Conservation (phyloP, 2,888 invertebrate species). For the Xestoiulus laeticollis region DNA sequence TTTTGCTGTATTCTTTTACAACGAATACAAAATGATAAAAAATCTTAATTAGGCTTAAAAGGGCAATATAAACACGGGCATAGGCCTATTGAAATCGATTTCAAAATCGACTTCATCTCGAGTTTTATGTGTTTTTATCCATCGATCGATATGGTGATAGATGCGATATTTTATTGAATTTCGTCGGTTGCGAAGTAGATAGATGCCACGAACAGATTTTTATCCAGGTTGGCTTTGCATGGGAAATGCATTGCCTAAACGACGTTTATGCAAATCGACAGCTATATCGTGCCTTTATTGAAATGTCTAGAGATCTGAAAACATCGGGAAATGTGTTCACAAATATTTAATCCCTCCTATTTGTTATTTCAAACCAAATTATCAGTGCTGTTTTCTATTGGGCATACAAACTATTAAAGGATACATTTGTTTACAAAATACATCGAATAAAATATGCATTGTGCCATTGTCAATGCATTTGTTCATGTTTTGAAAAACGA, state of each 20-base stretch:
- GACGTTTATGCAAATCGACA: constrained; percentile 15
- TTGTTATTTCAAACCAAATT: too few species aligned
- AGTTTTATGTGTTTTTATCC: constrained; percentile 34
- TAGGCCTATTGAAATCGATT: neutral
- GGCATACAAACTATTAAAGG: too few species aligned
- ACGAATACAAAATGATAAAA: constrained; percentile 19
- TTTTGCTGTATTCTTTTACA: constrained; percentile 1
- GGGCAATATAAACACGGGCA: neutral
- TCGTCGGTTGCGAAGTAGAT: neutral
- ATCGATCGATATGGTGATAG: constrained; percentile 28
- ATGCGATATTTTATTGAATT: constrained; percentile 11
- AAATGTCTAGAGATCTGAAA: neutral
- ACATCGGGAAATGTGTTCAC: neutral
- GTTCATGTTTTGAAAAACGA: too few species aligned
- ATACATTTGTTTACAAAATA: too few species aligned
- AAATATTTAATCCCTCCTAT: too few species aligned
- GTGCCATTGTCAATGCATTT: too few species aligned
- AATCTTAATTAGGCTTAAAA: constrained; percentile 36
- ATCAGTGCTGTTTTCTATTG: too few species aligned
- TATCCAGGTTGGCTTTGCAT: neutral
- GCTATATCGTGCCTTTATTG: neutral
- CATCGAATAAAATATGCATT: too few species aligned
- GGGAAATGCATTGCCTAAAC: neutral
- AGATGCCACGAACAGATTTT: constrained; percentile 23
- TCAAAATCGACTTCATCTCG: constrained; percentile 21